Base-by-base conservation (phyloP, 2,888 invertebrate species). In the Lasioglossum malachurum region DNA sequence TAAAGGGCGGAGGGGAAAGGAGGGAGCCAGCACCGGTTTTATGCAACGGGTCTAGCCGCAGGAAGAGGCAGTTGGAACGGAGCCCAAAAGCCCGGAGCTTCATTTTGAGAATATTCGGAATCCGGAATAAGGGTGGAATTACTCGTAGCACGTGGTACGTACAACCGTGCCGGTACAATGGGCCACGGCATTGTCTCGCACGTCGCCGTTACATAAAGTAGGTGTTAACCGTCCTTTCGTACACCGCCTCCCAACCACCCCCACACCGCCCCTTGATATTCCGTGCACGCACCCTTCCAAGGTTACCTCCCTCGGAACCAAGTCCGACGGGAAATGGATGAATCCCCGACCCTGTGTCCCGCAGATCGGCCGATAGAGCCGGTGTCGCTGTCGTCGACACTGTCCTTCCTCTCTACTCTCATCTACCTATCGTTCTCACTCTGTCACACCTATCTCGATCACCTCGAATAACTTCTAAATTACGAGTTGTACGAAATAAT, bases 41-140 rank as follows among this genome's bases (percentile, higher is more conserved):
- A 79, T 75, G 83, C 76, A 64, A 67, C 76, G 76, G 71, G 41
- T 57, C 80, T 69, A 74, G 83, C 83, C 83, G 81, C 81, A 60
- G 84, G 79, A 74, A 71, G 87, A 60, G 83, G 77, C 69, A 60
- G 72, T 89, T 89, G 89, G 89, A 89, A 88, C 86, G 80, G 80
- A 86, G 89, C 89, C 89, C 89, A 82, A 78, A 89, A 87, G 84
- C 75, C 87, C 75, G 73, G 75, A 79, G 86, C 87, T 85, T 88
- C 89, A 86, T 89, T 89, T 89, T 85, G 80, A 84, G 89, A 89
- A 88, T 89, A 89, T 89, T 89, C 89, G 76, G 89, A 82, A 84
- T 89, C 85, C 83, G 86, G 87, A 89, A 82, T 89, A 89, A 89
- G 89, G 89, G 78, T 86, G 89, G 84, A 89, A 89, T 89, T 89